Percentiles rank a stretch among this genome's conserved stretches.
phyloP scores from a whole-genome alignment of 2,797 vertebrate species.

The Myoxocephalus aenaeus region DNA sequence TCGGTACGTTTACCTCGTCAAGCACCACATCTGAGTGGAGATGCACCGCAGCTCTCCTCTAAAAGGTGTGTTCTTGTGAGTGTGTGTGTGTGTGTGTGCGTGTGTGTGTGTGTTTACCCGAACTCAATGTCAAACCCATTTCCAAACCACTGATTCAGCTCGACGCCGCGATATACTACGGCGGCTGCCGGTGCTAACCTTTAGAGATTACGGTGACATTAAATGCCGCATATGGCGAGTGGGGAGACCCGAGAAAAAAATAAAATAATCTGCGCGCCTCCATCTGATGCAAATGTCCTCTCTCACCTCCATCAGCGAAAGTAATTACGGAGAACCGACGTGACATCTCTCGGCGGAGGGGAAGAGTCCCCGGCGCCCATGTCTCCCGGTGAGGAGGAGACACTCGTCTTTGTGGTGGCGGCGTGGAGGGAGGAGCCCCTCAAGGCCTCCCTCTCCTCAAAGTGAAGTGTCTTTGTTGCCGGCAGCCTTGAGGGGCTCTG shows the following conservation, averaged over 20 bases:
- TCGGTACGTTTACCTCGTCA: constrained; percentile 28
- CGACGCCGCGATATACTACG: constrained; percentile 56
- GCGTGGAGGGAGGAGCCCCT: constrained; percentile 55
- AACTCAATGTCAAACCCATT: constrained; percentile 79
- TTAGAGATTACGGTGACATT: constrained; percentile 83
- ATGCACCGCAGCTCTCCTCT: constrained; percentile 22
- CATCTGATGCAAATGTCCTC: constrained; percentile 81
- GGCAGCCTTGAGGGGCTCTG: constrained; percentile 57
- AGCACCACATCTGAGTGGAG: neutral
- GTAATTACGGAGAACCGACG: constrained; percentile 83
- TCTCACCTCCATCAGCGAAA: constrained; percentile 85
- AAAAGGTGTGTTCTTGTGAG: neutral
- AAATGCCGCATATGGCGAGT: constrained; percentile 71
- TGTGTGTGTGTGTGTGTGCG: constrained; percentile 15
- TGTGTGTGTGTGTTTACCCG: constrained; percentile 24
- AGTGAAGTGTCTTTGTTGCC: constrained; percentile 56
- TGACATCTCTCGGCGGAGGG: constrained; percentile 71
- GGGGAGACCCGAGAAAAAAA: constrained; percentile 38
- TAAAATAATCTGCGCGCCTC: constrained; percentile 30
- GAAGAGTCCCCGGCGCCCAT: constrained; percentile 64
- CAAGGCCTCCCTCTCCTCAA: constrained; percentile 43
- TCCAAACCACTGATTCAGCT: constrained; percentile 77
- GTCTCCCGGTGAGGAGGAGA: constrained; percentile 74
- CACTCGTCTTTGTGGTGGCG: constrained; percentile 72
- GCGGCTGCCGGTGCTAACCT: constrained; percentile 69